A percentile compares a stretch with the other conserved stretches of the same genome.
phyloP scores from a whole-genome alignment of 2,113 vertebrate species.

The Sisor rabdophorus region DNA sequence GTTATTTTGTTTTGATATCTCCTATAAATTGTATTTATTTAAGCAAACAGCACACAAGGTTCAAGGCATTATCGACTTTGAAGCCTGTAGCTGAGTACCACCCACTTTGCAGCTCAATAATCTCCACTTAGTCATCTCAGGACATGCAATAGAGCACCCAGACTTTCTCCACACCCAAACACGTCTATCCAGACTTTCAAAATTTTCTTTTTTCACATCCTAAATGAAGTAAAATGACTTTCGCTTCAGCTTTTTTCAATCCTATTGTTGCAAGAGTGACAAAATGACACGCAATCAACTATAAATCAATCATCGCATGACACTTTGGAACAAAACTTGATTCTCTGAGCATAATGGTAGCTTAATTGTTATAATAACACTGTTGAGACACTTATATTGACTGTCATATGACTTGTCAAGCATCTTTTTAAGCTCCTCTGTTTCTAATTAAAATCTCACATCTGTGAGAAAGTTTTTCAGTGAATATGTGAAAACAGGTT shows the following conservation, averaged over 20 bases:
- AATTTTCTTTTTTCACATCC: neutral
- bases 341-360: neutral
- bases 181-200: slow-evolving; percentile 13
- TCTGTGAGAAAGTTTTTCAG: slow-evolving; percentile 55
- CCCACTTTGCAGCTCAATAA: slow-evolving; percentile 6
- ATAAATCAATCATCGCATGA: neutral
- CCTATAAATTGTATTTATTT: neutral
- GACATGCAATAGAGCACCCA: slow-evolving; percentile 4
- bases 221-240: neutral
- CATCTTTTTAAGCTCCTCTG: neutral
- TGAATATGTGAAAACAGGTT: slow-evolving; percentile 21
- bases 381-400: neutral
- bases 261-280: slow-evolving; percentile 2
- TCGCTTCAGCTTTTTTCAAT: neutral
- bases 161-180: slow-evolving; percentile 15
- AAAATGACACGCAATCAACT: neutral
- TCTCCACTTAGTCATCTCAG: slow-evolving; percentile 23
- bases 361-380: neutral
- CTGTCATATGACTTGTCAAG: slow-evolving; percentile 1
- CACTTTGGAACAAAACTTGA: neutral
- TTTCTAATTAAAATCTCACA: slow-evolving; percentile 17
- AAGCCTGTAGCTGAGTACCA: neutral
- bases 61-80: neutral
- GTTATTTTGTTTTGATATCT: no score
- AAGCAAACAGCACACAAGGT: neutral